Base-by-base conservation (phyloP, 1,140 invertebrate genomes). In the Tetraneura akinire region DNA sequence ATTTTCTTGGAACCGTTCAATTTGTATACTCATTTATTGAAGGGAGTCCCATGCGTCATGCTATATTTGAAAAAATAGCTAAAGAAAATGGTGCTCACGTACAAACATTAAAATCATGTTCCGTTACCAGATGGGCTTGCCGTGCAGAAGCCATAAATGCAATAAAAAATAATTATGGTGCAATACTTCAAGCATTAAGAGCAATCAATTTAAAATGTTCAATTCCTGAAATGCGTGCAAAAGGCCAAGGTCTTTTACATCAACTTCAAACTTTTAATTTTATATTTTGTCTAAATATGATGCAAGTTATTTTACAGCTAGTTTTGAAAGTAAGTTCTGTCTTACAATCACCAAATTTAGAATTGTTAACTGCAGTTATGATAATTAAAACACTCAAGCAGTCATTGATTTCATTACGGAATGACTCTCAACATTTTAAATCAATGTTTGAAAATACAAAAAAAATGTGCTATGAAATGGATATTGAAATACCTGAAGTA, bases 101-200 rank as follows among this genome's bases (percentile, higher is more conserved):
- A n/a, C 81, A 81, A 55, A 81, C 42, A 45, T 66, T 81, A 26
- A 82, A 81, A 82, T 82, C 81, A 9, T 32, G 81, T 32, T 81
- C 80, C 29, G 70, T 74, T 23, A 82, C 70, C 21, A 42, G 66
- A 47, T 82, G 80, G 80, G 80, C 81, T 60, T 82, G 80, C 53
- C 70, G 80, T 76, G 68, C 81, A 70, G 81, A 82, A 71, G 81
- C 81, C 23, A 70, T 82, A 16, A 80, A 60, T 74, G 68, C 68
- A 29, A 45, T 82, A 37, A 49, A 82, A 60, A 64, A 32, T 53
- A 29, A 82, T 42, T 45, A 74, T 47, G 29, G 51, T 74, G 14
- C 16, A 47, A 76, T 82, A 64, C 32, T 82, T 51, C 47, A 76
- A 81, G 32, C 49, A 26, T 21, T 81, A 23, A 51, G 66, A 51